Evolutionary conservation across 2,113 vertebrate species (phyloP).

Genomic region (Setophaga petechia): DNA sequence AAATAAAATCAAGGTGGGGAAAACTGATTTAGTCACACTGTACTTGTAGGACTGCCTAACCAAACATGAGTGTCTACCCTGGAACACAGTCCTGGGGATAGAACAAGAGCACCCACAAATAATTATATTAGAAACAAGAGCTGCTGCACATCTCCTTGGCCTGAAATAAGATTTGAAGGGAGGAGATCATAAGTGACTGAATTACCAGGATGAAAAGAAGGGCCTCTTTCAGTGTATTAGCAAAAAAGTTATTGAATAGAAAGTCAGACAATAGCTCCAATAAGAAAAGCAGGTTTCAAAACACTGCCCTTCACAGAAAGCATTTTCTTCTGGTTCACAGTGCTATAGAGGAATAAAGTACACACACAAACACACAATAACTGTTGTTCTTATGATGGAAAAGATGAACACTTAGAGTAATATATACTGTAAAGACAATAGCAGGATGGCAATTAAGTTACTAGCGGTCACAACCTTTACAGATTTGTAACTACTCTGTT

Average conservation of each 20-base stretch:
- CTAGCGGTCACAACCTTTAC: background rate
- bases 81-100: background rate
- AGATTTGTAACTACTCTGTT: background rate
- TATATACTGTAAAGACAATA: background rate
- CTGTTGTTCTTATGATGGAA: background rate
- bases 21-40: background rate
- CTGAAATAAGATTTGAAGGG: background rate
- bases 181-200: background rate
- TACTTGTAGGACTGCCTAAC: background rate
- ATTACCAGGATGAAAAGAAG: background rate
- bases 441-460: background rate
- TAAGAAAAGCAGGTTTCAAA: slow-evolving; percentile 8
- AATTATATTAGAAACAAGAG: background rate
- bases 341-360: background rate
- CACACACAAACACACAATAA: background rate
- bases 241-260: background rate
- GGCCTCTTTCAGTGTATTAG: background rate
- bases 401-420: background rate
- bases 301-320: background rate
- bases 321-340: background rate
- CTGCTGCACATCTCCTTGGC: background rate
- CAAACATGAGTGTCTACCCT: background rate
- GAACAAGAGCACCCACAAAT: background rate
- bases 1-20: background rate
- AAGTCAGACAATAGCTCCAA: background rate